Base-by-base conservation (phyloP, 2,797 vertebrate genomes). In the Clarias platycephalus region DNA sequence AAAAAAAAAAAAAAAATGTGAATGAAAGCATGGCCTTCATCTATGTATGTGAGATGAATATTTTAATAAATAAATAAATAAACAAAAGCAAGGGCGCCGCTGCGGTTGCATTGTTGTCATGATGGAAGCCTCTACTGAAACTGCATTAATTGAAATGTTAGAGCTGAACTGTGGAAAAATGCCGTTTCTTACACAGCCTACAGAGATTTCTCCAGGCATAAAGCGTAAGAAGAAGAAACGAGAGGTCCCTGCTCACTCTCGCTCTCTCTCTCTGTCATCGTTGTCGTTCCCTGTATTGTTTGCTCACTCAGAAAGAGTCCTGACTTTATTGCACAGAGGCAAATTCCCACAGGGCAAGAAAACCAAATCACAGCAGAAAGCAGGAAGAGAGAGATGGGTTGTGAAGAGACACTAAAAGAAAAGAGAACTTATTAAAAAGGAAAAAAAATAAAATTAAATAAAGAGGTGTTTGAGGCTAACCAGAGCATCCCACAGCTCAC, bases 321-420 rank as follows among this genome's bases (percentile, higher is more conserved):
- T 92, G 92, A 93, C 92, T 92, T 91, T 93, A 89, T 89, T 89
- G 92, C 92, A 92, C 88, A 92, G 92, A 92, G 89, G 91, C 92
- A 93, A 90, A 90, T 87, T 91, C 91, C 90, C 68, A 18, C n/a
- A 31, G 28, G 34, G 67, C 67, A 60, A 58, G 37, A 20, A 58
- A 60, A 74, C n/a, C 3, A 0, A 81, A 70, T 58, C 55, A 58
- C 55, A 58, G 55, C 24, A 16, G 37, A 83, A 64, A 64, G 26
- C 22, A 70, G 18, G 64, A 34, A n/a, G n/a, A 78, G 26, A 40
- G 10, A 49, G 31, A 28, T 7, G 34, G 6, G 10, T 15, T 28
- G 44, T 57, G 31, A 58, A 15, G 5, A 37, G 34, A 77, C 71
- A 10, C 26, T 53, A n/a, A 31, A 34, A 20, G 24, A 72, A 84